phyloP scores from a whole-genome alignment of 1,140 invertebrate genomes.

The Drosophila pandora region DNA sequence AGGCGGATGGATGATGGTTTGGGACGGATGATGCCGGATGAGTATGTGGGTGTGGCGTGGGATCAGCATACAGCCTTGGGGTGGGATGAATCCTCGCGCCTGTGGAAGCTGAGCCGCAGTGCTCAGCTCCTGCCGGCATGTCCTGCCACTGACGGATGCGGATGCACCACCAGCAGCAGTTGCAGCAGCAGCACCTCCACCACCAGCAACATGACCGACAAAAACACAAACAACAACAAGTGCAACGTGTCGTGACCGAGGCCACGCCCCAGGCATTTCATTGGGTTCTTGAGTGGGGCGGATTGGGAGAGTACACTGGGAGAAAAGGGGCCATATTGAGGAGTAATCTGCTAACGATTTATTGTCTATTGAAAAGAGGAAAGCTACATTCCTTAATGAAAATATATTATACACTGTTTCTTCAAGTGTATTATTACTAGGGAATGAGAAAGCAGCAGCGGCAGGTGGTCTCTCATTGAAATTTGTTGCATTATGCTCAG shows the following conservation, averaged over 20 bases:
- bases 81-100: background rate
- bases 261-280: conserved; percentile 62
- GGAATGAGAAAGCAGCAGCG: conserved; percentile 15
- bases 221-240: conserved; percentile 44
- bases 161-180: conserved; percentile 37
- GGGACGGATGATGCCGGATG: conserved; percentile 22
- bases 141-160: conserved; percentile 60
- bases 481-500: conserved; percentile 75
- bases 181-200: background rate
- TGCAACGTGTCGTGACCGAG: conserved; percentile 67
- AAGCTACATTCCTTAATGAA: no score
- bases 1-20: background rate
- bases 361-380: background rate
- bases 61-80: conserved; percentile 24
- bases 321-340: background rate
- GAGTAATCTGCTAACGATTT: no score
- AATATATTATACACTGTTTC: background rate
- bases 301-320: conserved; percentile 1
- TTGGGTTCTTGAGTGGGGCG: conserved; percentile 37
- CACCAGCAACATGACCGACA: conserved; percentile 36
- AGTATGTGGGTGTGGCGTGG: background rate
- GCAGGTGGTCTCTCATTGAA: conserved; percentile 70
- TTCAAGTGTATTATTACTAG: background rate
- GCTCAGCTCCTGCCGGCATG: conserved; percentile 41
- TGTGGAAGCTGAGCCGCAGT: conserved; percentile 16